Base-by-base conservation (phyloP, 1,140 invertebrate genomes). In the Drosophila nasuta region DNA sequence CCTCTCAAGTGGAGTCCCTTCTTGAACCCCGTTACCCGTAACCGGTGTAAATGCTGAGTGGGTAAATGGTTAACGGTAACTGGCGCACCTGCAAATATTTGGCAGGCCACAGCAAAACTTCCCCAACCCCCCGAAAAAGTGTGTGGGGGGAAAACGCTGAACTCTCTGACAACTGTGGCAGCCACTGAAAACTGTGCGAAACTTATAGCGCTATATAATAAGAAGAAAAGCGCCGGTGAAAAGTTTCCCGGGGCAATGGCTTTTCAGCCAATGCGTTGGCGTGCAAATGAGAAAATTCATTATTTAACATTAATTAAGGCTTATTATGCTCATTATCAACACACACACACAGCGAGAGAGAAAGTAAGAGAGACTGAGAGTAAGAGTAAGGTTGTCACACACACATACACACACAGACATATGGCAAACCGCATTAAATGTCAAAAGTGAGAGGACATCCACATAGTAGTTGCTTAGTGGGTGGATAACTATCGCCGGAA, bases 291-390 rank as follows among this genome's bases (percentile, higher is more conserved):
- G 85, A 89, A 89, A 89, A 89, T 89, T 89, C 78, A 89, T 89
- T 90, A 89, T 89, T 89, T 89, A 89, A 89, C 85, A 89, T 89
- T 89, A 89, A 89, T 89, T 89, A 89, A 85, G 86, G 85, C 85
- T 90, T 90, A 89, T 89, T 89, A 89, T 89, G 86, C 85, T 85
- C 85, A 89, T 89, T 89, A 89, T 89, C 81, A 89, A 89, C 86
- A 85, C 85, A 85, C 33, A 78, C 64, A 43, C 68, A 57, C 58
- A 45, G 43, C 41, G 20, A 15, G 11, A 45, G 2, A 5, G 13
- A 15, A 1, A 15, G n/a, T 25, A 25, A 46, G 43, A 46, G 13
- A 28, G 4, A 28, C 20, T 25, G 1, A 33, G 30, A 33, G 30
- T 1, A 33, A 33, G 30, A 8, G 30, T 33, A 33, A 33, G 7